Base-by-base conservation (phyloP, 2,797 vertebrate genomes). In the Strix occidentalis region DNA sequence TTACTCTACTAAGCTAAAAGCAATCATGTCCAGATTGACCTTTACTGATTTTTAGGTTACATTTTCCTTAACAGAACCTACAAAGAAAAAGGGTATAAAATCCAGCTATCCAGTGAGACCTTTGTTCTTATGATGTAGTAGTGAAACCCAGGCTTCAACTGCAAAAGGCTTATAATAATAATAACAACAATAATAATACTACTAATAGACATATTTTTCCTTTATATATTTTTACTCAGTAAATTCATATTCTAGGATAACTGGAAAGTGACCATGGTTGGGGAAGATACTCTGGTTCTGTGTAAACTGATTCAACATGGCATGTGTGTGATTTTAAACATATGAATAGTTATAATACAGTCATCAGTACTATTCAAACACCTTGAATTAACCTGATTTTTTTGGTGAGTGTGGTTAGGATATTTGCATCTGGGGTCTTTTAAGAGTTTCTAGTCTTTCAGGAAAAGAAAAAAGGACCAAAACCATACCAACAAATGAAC, bases 201-300 rank as follows among this genome's bases (percentile, higher is more conserved):
- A 66, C 57, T 50, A 31, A 11, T 48, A 10, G 80, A 13, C 4
- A 11, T 43, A 39, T 46, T 86, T 72, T 89, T 58, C 18, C 4
- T 6, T 85, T 75, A 60, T 64, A 16, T 4, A 37, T 87, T 92
- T 95, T 92, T 71, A 64, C 8, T 61, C 46, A 85, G 56, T 61
- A 96, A 71, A 82, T 89, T 93, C 35, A 12, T 90, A 60, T 70
- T 87, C 39, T 50, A 53, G 16, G 53, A 58, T 74, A 96, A 66
- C 6, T 46, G 24, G 10, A 84, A 61, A 63, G 35, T 89, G 43
- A 95, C 64, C 43, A 43, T 76, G 35, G 25, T 26, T 16, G 10
- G 5, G 14, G 9, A 63, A 90, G 13, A 31, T 26, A 41, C 3
- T 39, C 18, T 37, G 4, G 0, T n/a, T 71, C 54, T 68, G 9